Base-by-base conservation (phyloP, 2,113 vertebrate genomes). In the Picathartes gymnocephalus region DNA sequence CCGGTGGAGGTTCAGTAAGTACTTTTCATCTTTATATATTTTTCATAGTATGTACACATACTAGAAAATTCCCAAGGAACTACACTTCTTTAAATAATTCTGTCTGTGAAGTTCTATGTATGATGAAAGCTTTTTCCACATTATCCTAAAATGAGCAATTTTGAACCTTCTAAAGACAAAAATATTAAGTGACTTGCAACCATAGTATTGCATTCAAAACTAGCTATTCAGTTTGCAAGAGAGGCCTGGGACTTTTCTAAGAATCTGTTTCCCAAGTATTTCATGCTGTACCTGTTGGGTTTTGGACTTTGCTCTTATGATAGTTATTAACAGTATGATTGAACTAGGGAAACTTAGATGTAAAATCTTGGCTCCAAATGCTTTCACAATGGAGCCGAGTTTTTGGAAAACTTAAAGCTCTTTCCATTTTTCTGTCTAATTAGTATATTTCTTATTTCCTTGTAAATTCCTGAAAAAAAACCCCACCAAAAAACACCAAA, bases 1-100 rank as follows among this genome's bases (percentile, higher is more conserved):
- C 96, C 3, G 80, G 92, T 93, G 96, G 95, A 90, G 70, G 51
- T 51, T 7, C 92, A 51, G 96, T 97, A 88, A 96, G 96, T 96
- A 88, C 51, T 82, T 48, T 35, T 88, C 86, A 74, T 62, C 51
- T 91, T 86, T 85, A 33, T 88, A 13, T 70, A 57, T 54, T 83
- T 94, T 66, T 66, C 39, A 28, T 62, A 62, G 54, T 25, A 39
- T 40, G 33, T 54, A 54, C 6, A 24, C 16, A 53, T 17, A 62
- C 15, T 66, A 21, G 20, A 73, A 81, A 81, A 72, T 53, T 83
- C 35, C 54, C 50, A 73, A 83, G 50, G 45, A 95, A 44, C 18
- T 42, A 14, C 18, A 23, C 48, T 50, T 71, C 53, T 71, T 72
- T 13, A 82, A 92, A 70, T 73, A 57, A 83, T 80, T 69, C 16